A percentile compares a stretch with the other conserved stretches of the same genome.
Conservation (phyloP, 2,113 vertebrate genomes). For the Dasypus novemcinctus region DNA sequence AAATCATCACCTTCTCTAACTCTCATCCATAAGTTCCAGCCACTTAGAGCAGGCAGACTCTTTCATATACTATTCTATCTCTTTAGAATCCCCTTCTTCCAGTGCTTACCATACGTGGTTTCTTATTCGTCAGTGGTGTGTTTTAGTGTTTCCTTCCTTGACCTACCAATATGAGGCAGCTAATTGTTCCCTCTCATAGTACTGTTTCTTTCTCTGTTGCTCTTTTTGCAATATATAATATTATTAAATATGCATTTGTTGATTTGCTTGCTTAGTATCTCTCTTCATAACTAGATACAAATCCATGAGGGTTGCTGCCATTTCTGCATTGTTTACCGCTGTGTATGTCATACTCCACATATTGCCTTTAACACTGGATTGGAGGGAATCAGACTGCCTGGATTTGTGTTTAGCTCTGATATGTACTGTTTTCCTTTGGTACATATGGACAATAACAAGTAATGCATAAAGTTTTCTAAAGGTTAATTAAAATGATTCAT, state of each 20-base stretch:
- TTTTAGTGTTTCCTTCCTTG: not conserved
- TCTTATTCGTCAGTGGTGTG: not conserved
- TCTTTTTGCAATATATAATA: not conserved
- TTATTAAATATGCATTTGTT: not conserved
- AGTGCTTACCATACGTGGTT: not conserved
- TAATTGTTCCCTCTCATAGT: not conserved
- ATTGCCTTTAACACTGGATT: not conserved
- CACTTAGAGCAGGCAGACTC: not conserved
- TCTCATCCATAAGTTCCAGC: not conserved
- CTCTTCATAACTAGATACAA: not conserved
- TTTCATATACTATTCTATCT: not conserved
- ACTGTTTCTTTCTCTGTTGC: not conserved
- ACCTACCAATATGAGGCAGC: not conserved
- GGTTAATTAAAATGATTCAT: not conserved
- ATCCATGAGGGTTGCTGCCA: not conserved
- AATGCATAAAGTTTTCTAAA: not conserved
- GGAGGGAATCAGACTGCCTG: not conserved
- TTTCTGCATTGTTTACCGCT: not conserved
- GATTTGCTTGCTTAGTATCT: not conserved
- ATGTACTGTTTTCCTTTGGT: not conserved
- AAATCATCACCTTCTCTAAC: not conserved
- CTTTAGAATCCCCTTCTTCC: not conserved
- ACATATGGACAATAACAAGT: not conserved
- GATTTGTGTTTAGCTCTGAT: not conserved
- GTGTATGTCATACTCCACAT: not conserved